Evolutionary conservation across 2,113 vertebrate species (phyloP), one percentile per base, ranked within the genome.

Genomic region (Pteropus alecto): DNA sequence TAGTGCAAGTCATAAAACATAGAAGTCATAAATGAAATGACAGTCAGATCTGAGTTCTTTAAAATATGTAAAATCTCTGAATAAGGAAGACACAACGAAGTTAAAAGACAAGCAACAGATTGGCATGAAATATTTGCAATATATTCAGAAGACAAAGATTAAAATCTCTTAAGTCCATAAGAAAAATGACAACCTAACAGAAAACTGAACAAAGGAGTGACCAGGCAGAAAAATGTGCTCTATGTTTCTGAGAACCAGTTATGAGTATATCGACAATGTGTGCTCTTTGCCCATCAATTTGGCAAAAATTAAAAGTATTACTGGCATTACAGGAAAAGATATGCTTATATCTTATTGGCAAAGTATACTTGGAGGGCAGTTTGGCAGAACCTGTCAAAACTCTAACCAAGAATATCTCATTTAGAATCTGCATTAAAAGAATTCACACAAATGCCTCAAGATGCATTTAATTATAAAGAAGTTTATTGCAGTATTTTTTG

Each of bases 61-160:
- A 87, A 94, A 93, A 60, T 48, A 56, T 30, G 81, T 38, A 67
- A 60, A n/a, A n/a, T 61, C 48, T 87, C 30, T n/a, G n/a, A 91
- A 54, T 22, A 51, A 38, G 63, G 26, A 96, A 91, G 68, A 58
- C 24, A 83, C 26, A 73, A 14, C 16, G 63, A 87, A 9, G 51
- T 65, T 68, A 56, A 94, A 65, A 94, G 74, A 54, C 3, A 38
- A 76, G 13, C 28, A 77, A 43, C 1, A 43, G 4, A 54, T 2
- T 60, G 15, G 85, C 67, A 74, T 56, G 77, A 43, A 76, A 58
- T 70, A 68, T 74, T 63, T 63, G 58, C 33, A 21, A n/a, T 22
- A 41, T 58, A 28, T 13, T 81, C 60, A 63, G 76, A 93, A 38
- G 58, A 19, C 43, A 60, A 28, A 86, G 56, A 56, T 12, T 41